phyloP scores from a whole-genome alignment of 2,113 vertebrate species.

The Myotis yumanensis region DNA sequence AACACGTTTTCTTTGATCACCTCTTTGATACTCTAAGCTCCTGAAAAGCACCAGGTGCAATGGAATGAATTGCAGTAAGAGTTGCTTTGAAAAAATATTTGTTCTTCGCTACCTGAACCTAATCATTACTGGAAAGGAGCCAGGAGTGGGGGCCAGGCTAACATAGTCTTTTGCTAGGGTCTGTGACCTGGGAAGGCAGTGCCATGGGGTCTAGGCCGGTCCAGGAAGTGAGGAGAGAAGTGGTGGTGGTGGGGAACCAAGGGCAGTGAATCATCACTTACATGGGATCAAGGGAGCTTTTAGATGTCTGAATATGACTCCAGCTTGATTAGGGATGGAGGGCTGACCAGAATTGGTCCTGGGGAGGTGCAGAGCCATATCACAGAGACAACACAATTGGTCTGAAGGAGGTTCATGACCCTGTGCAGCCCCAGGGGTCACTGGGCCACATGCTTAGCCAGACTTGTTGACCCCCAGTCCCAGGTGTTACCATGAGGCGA shows the following conservation, averaged over 20 bases:
- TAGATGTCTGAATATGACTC: not conserved
- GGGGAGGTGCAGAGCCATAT: not conserved
- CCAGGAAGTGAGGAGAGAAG: not conserved
- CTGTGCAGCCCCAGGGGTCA: not conserved
- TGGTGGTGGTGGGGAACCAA: rapidly evolving
- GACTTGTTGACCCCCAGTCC: rapidly evolving
- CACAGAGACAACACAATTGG: not conserved
- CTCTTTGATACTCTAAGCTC: not conserved
- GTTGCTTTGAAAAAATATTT: constrained; percentile 10
- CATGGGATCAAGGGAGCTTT: not conserved
- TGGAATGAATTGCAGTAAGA: not conserved
- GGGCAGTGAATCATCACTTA: no score
- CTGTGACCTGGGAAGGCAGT: not conserved
- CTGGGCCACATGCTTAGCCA: not conserved
- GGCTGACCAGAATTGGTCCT: not conserved
- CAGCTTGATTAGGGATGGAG: not conserved
- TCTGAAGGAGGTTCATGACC: not conserved
- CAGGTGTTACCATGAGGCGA: not conserved
- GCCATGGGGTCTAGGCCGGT: not conserved
- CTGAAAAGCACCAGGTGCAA: not conserved
- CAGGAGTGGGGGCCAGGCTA: not conserved
- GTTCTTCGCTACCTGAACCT: not conserved
- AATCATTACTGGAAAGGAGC: not conserved
- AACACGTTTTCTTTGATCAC: not conserved
- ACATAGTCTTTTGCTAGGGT: not conserved